A percentile compares a stretch with the other conserved stretches of the same genome.
These are phyloP conservation scores for Mallotus villosus DNA, from an alignment of 2,797 vertebrate species.

Conservation along the genomic window DNA sequence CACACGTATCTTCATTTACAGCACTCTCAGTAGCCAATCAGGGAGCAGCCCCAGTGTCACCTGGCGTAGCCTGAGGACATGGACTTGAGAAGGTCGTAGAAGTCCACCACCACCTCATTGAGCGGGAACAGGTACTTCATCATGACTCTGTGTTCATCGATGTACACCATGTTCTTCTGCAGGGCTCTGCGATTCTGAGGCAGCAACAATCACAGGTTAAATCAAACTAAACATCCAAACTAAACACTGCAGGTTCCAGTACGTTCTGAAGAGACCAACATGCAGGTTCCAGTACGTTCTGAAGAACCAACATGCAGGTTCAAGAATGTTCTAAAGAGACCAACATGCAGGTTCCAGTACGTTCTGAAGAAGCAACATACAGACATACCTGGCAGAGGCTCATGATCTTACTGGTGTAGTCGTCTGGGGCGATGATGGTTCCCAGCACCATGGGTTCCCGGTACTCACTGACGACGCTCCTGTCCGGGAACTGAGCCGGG, in stretches of 20 bases:
- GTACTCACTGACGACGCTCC: slow-evolving; percentile 81
- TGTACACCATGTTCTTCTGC: slow-evolving; percentile 92
- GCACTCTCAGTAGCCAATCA: not conserved
- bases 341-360: too few relatives aligned
- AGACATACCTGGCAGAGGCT: slow-evolving; percentile 75
- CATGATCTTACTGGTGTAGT: slow-evolving; percentile 88
- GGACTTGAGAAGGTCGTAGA: slow-evolving; percentile 94
- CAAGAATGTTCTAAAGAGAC: too few relatives aligned
- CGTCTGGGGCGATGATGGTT: slow-evolving; percentile 87
- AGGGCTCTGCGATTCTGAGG: slow-evolving; percentile 82
- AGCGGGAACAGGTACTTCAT: slow-evolving; percentile 93
- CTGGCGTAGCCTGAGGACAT: slow-evolving; percentile 96
- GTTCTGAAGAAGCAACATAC: not conserved
- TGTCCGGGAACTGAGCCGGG: slow-evolving; percentile 90
- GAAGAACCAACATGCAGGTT: not conserved
- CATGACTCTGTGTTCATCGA: slow-evolving; percentile 91
- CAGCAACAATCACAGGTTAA: too few relatives aligned
- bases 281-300: too few relatives aligned
- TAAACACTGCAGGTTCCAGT: too few relatives aligned
- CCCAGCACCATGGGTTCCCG: slow-evolving; percentile 91
- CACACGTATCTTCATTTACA: not conserved
- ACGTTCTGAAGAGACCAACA: too few relatives aligned
- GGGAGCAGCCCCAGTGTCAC: slow-evolving; percentile 61
- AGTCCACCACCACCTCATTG: slow-evolving; percentile 96
- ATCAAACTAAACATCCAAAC: too few relatives aligned